These are phyloP conservation scores for Heliangelus exortis DNA, from an alignment of 2,797 vertebrate genomes.

Conservation along the genomic window DNA sequence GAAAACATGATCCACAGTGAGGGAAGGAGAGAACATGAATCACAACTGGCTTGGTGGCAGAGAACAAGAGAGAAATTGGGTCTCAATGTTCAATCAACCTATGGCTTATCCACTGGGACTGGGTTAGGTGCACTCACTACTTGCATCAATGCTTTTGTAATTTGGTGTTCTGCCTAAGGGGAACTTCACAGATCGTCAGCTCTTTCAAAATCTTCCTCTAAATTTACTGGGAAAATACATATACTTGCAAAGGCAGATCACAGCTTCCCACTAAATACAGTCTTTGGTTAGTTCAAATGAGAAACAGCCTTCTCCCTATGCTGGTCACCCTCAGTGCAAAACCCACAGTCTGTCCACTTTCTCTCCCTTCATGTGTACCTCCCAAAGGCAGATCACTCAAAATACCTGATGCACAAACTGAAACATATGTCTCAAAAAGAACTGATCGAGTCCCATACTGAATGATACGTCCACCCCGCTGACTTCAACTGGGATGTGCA, in stretches of 20 bases:
- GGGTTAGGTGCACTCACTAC: not conserved
- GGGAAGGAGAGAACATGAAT: not conserved
- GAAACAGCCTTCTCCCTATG: not conserved
- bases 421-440: not conserved
- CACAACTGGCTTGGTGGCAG: not conserved
- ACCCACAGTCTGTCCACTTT: not conserved
- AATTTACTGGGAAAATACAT: not conserved
- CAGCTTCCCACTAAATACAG: not conserved
- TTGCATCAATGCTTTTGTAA: not conserved
- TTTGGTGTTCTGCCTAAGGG: not conserved
- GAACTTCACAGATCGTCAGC: not conserved
- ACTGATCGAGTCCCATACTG: not conserved
- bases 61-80: not conserved
- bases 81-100: not conserved
- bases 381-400: not conserved
- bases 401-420: not conserved
- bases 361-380: not conserved
- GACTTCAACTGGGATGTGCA: not conserved
- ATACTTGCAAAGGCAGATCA: not conserved
- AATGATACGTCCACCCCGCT: fast-evolving
- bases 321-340: not conserved
- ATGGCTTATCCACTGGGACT: not conserved
- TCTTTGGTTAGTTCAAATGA: not conserved
- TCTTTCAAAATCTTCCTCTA: not conserved
- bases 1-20: not conserved